Evolutionary conservation across 2,888 invertebrate genomes (phyloP), one percentile per base, ranked within the genome.

Genomic region (Cosmorhoe ocellata): DNA sequence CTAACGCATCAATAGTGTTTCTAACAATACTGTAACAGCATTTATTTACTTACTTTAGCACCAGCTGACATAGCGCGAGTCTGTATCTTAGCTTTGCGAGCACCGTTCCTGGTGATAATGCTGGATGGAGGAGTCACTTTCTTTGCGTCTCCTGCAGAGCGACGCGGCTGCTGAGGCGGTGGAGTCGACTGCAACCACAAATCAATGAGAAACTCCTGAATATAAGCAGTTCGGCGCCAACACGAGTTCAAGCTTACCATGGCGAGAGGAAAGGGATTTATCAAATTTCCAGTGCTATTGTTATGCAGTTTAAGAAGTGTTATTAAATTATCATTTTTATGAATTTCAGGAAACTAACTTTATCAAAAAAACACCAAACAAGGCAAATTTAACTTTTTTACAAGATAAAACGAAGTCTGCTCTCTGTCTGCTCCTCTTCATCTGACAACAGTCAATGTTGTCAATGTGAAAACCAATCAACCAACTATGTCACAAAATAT

Each of bases 1-100:
- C n/a, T n/a, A 30, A 11, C 10, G 1, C 11, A 34, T 34, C 22
- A 8, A 18, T 7, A 12, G 7, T 22, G 18, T 11, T 1, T 18
- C 13, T 24, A 11, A 38, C 26, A 10, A 34, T 18, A 42, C 11
- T 9, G n/a, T 14, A 39, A 3, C 13, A 11, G 0, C 22, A 12
- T 9, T 2, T 18, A 9, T n/a, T 31, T 30, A 32, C 39, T 42
- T 74, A 88, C 91, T 75, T 90, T 91, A 46, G 78, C 79, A 34
- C 81, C 80, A 26, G 87, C 91, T 14, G 91, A 84, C 92, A 92
- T 92, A 28, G 93, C 92, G 40, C 93, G 87, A 26, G 93, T 93
- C 74, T 93, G 93, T 41, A 93, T 92, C 81, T 93, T 93, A 45
- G 93, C 91, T 74, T 92, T 92, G 59, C 92, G 91, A 48, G 92